Evolutionary conservation across 64 coral and sea anemone genomes (phyloP), one percentile per base, ranked within the genome.

Genomic region (Porites lutea): DNA sequence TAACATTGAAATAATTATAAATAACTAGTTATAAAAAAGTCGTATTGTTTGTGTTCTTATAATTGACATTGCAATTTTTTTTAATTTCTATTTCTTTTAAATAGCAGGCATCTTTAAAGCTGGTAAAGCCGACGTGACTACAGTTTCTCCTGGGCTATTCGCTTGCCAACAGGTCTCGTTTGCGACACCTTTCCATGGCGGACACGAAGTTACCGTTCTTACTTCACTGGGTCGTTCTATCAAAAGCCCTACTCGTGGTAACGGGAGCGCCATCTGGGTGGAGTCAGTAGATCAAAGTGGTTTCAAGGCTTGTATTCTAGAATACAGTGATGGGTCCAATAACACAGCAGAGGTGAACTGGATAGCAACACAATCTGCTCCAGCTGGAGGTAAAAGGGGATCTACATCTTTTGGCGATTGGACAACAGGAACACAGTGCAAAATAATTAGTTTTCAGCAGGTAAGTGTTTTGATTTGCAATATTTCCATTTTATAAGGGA

Each of bases 381-480:
- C 71, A 3, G 48, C 52, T 9, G 77, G 82, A 8, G 20, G 75
- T 0, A 44, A 72, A 4, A 69, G 76, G 13, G 91, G 91, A 20
- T 78, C 13, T 10, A 27, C 49, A 9, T 46, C 74, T 1, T 83
- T 94, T 3, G 60, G 65, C 43, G 48, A n/a, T 12, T 93, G 85
- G 85, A 88, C 92, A 75, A 80, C 85, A 14, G 85, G 92, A 14
- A 87, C 75, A 12, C 15, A 81, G 45, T 93, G 92, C 37, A 52
- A 68, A 6, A 19, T 19, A 12, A 68, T 92, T 7, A 72, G 6
- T 44, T 78, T 93, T 14, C 58, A 72, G 60, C 72, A 87, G 82
- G 91, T 93, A 2, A 62, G 59, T 19, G n/a, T 57, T 12, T 37
- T 37, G 1, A 37, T 37, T 37, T 37, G 27, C 54, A 12, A 9